A percentile compares a stretch with the other conserved stretches of the same genome.
phyloP scores from a whole-genome alignment of 2,888 invertebrate species.

The Cremastinae sp. region DNA sequence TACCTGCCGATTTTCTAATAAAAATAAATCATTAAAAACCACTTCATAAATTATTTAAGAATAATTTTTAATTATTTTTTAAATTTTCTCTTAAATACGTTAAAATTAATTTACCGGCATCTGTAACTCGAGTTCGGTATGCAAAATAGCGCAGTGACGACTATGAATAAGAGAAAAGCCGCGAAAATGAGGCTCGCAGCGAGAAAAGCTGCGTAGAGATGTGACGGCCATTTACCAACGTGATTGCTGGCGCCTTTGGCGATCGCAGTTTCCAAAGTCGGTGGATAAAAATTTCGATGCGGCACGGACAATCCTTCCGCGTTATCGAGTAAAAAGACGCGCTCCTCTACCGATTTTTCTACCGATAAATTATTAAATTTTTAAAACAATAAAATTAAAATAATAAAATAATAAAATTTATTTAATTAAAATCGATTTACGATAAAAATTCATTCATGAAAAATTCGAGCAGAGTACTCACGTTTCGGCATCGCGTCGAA shows the following conservation, averaged over 20 bases:
- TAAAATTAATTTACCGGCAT: conserved; percentile 61
- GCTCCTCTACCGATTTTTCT: conserved; percentile 54
- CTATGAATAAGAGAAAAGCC: conserved; percentile 63
- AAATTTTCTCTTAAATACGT: too few relatives aligned
- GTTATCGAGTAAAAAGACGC: conserved; percentile 49
- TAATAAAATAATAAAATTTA: conserved; percentile 6
- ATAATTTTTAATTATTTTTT: too few relatives aligned
- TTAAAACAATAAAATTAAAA: background rate
- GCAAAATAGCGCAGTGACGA: conserved; percentile 64
- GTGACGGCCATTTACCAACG: conserved; percentile 70
- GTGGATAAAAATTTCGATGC: conserved; percentile 24
- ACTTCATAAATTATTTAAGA: too few relatives aligned
- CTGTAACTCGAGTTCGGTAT: conserved; percentile 60
- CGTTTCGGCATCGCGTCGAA: background rate
- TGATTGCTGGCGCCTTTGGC: conserved; percentile 67
- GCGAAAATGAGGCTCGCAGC: conserved; percentile 66
- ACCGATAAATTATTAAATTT: conserved; percentile 13
- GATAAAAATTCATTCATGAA: too few relatives aligned
- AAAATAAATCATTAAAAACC: too few relatives aligned
- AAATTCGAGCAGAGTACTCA: too few relatives aligned
- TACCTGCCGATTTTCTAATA: conserved; percentile 48
- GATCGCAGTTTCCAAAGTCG: conserved; percentile 61
- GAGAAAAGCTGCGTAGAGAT: conserved; percentile 68
- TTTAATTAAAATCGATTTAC: conserved; percentile 2
- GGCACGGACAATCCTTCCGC: conserved; percentile 27